Conservation (phyloP, 2,888 invertebrate genomes). For the Aphrophora alni region DNA sequence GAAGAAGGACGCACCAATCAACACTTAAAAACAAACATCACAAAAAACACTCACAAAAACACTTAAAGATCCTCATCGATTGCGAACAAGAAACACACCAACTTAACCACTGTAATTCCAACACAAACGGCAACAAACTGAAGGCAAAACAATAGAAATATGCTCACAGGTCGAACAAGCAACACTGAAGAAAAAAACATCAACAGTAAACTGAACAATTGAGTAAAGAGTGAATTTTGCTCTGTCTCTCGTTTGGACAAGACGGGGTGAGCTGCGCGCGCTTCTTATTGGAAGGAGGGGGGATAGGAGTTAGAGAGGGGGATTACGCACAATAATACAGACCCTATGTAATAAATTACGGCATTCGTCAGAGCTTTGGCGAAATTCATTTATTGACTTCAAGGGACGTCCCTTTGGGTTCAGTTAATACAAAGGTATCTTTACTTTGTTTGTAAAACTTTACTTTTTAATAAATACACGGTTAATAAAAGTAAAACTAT, state of each 20-base stretch:
- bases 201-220: background rate
- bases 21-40: too few species aligned
- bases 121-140: too few species aligned
- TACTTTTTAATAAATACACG: too few species aligned
- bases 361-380: background rate
- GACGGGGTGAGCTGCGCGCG: background rate
- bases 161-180: too few species aligned
- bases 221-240: background rate
- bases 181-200: background rate
- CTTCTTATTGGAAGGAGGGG: background rate
- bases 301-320: background rate
- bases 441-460: too few species aligned
- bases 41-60: background rate
- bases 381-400: background rate
- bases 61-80: too few species aligned
- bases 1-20: too few species aligned
- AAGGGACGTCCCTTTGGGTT: too few species aligned
- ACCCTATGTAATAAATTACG: background rate
- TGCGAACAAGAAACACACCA: background rate
- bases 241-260: background rate
- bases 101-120: too few species aligned
- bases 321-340: background rate
- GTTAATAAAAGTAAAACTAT: too few species aligned
- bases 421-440: too few species aligned
- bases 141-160: too few species aligned